phyloP scores from a whole-genome alignment of 2,888 invertebrate species.

The Charanyca ferruginea region DNA sequence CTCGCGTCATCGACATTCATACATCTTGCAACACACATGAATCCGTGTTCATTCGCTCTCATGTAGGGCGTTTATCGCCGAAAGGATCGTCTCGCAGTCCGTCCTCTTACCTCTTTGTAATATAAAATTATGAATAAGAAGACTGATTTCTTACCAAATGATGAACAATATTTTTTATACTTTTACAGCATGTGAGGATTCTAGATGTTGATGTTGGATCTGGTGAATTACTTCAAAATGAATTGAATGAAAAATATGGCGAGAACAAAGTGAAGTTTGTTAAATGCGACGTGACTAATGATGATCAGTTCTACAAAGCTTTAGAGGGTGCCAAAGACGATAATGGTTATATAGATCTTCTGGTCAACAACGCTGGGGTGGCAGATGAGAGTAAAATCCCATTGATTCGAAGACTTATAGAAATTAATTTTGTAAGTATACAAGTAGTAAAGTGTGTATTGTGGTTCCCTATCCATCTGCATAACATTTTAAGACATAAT shows the following conservation, averaged over 20 bases:
- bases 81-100: too few relatives aligned
- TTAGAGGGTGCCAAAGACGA: slow-evolving; percentile 63
- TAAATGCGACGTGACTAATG: slow-evolving; percentile 73
- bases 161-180: not conserved
- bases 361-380: slow-evolving; percentile 76
- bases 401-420: slow-evolving; percentile 65
- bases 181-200: slow-evolving; percentile 68
- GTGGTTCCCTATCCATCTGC: too few relatives aligned
- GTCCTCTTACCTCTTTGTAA: too few relatives aligned
- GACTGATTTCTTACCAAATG: not conserved
- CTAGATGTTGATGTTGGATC: slow-evolving; percentile 69
- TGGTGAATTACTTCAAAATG: slow-evolving; percentile 65
- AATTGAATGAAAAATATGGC: slow-evolving; percentile 67
- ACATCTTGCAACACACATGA: too few relatives aligned
- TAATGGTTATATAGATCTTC: slow-evolving; percentile 68
- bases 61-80: too few relatives aligned
- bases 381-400: slow-evolving; percentile 64
- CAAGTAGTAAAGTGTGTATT: too few relatives aligned
- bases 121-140: too few relatives aligned
- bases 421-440: slow-evolving; percentile 72
- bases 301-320: slow-evolving; percentile 65
- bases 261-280: slow-evolving; percentile 67
- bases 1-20: too few relatives aligned
- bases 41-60: too few relatives aligned
- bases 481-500: too few relatives aligned